Evolutionary conservation across 2,888 invertebrate species (phyloP).

Genomic region (Malthinus flaveolus): DNA sequence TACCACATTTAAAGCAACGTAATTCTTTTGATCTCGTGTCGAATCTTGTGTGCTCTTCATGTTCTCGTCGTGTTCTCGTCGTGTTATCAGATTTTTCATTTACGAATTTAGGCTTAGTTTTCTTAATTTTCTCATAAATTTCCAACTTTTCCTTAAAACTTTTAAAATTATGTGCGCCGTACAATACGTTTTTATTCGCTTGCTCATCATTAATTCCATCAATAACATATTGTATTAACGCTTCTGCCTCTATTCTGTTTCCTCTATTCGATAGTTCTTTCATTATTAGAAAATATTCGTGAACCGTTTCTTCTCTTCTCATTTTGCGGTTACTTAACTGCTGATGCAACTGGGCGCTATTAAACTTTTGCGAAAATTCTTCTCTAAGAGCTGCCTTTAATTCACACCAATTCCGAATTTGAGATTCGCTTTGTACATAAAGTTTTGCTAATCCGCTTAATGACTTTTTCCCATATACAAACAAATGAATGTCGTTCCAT

Average conservation of each 20-base stretch:
- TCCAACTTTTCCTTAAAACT: constrained; percentile 32
- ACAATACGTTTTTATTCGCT: constrained; percentile 33
- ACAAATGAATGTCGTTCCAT: too few relatives aligned
- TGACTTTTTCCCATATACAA: constrained; percentile 30
- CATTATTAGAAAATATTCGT: constrained; percentile 48
- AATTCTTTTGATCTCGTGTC: too few relatives aligned
- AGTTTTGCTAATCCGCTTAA: constrained; percentile 38
- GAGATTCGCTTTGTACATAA: constrained; percentile 36
- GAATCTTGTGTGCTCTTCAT: not conserved
- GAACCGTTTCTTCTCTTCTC: constrained; percentile 41
- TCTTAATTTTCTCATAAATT: constrained; percentile 17
- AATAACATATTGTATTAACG: constrained; percentile 48
- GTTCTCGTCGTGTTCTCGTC: not conserved
- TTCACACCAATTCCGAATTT: constrained; percentile 33
- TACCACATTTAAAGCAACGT: not conserved
- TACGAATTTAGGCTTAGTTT: not conserved
- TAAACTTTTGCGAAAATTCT: constrained; percentile 35
- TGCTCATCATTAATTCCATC: constrained; percentile 43
- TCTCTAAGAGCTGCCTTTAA: constrained; percentile 30
- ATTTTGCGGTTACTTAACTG: constrained; percentile 38
- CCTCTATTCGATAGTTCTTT: constrained; percentile 46
- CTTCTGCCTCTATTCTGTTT: constrained; percentile 42
- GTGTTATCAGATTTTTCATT: not conserved
- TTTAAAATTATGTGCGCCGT: constrained; percentile 28
- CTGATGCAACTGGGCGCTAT: constrained; percentile 31